phyloP scores from a whole-genome alignment of 2,797 vertebrate genomes.

The Xiphorhynchus erythropygius region DNA sequence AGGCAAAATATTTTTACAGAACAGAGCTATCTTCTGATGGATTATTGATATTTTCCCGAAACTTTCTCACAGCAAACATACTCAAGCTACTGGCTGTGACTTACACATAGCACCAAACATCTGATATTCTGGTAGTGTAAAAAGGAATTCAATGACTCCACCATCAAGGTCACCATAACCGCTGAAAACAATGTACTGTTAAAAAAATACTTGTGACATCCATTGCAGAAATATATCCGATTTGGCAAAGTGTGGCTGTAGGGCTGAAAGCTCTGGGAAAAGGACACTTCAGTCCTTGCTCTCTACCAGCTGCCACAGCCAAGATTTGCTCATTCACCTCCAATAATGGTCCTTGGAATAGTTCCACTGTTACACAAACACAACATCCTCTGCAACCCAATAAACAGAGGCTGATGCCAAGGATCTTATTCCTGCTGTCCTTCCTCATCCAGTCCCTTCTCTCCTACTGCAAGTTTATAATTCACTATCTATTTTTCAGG shows the following conservation, averaged over 20 bases:
- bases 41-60: background rate
- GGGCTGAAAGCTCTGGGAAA: conserved; percentile 4
- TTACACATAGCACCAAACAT: background rate
- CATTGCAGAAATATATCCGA: background rate
- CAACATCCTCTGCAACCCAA: background rate
- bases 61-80: background rate
- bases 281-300: background rate
- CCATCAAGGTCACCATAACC: background rate
- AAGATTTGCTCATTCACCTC: conserved; percentile 16
- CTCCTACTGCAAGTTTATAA: background rate
- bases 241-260: background rate
- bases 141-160: background rate
- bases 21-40: background rate
- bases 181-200: background rate
- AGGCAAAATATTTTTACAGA: background rate
- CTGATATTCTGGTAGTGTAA: background rate
- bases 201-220: background rate
- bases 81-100: background rate
- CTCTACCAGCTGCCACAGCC: background rate
- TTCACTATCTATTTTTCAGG: background rate
- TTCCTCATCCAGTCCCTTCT: background rate
- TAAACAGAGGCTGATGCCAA: background rate
- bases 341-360: background rate
- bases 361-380: background rate
- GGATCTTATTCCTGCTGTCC: background rate